Evolutionary conservation across 2,888 invertebrate species (phyloP).

Genomic region (Hirtodrosophila cameraria): DNA sequence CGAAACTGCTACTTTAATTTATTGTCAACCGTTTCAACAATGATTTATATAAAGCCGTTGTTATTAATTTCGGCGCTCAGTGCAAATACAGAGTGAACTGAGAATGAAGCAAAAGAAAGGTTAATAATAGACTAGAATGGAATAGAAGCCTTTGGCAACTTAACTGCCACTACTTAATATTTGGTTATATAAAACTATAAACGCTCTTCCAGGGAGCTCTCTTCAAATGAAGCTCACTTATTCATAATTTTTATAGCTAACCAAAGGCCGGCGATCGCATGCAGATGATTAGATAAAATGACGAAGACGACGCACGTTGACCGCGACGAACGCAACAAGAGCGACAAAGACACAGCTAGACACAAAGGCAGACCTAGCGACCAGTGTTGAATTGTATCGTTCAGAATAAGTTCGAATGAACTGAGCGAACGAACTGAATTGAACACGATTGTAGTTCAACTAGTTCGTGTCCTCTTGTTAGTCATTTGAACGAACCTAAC

Average conservation of each 20-base stretch:
- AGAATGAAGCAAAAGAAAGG: constrained; percentile 21
- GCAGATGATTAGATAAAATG: constrained; percentile 70
- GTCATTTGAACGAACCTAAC: too few relatives aligned
- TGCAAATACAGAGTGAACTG: constrained; percentile 21
- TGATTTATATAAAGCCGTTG: constrained; percentile 55
- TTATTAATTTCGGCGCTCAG: constrained; percentile 29
- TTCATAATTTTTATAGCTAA: constrained; percentile 65
- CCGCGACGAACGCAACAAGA: constrained; percentile 71
- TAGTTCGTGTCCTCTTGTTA: too few relatives aligned
- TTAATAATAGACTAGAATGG: constrained; percentile 18
- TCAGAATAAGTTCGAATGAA: too few relatives aligned
- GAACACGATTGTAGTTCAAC: too few relatives aligned
- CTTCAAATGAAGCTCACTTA: constrained; percentile 65
- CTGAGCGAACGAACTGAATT: too few relatives aligned
- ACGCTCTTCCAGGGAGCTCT: constrained; percentile 48
- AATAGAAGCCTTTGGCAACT: constrained; percentile 54
- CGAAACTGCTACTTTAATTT: constrained; percentile 31
- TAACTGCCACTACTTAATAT: constrained; percentile 57
- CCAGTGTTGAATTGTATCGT: too few relatives aligned
- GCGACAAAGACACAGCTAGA: constrained; percentile 22
- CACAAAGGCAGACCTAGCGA: constrained; percentile 2
- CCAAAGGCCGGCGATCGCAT: constrained; percentile 42
- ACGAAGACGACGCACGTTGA: constrained; percentile 53
- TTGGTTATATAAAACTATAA: constrained; percentile 73
- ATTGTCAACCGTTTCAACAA: constrained; percentile 58